phyloP scores from a whole-genome alignment of 1,140 invertebrate genomes.

The Penaeus vannamei region DNA sequence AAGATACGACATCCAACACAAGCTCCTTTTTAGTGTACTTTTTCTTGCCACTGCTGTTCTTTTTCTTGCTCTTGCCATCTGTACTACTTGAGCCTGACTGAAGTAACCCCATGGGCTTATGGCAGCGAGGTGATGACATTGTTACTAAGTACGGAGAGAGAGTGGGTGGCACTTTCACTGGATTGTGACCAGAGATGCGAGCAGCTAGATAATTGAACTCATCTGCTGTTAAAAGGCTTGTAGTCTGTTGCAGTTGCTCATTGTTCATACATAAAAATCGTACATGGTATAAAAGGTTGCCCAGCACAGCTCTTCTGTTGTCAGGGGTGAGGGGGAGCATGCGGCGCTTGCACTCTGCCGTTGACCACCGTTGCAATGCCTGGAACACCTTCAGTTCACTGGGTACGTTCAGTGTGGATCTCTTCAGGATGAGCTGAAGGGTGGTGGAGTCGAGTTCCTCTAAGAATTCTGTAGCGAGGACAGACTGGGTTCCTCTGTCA shows the following conservation, averaged over 20 bases:
- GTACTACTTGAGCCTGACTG: not conserved
- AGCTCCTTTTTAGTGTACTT: slow-evolving; percentile 59
- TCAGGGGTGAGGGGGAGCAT: slow-evolving; percentile 77
- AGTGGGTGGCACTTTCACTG: not conserved
- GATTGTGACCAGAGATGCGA: slow-evolving; percentile 6
- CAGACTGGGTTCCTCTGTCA: slow-evolving; percentile 77
- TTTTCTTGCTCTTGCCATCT: slow-evolving; percentile 32
- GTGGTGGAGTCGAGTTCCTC: slow-evolving; percentile 78
- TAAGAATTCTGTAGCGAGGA: slow-evolving; percentile 78
- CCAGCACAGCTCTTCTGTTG: slow-evolving; percentile 78
- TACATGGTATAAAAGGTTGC: slow-evolving; percentile 52
- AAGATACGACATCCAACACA: slow-evolving; percentile 55
- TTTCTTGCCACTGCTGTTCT: slow-evolving; percentile 52
- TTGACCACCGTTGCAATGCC: slow-evolving; percentile 79
- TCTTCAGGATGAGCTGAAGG: slow-evolving; percentile 76
- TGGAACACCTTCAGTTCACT: slow-evolving; percentile 76
- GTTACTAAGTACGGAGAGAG: slow-evolving; percentile 21
- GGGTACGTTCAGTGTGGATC: slow-evolving; percentile 76
- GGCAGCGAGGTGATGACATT: slow-evolving; percentile 42
- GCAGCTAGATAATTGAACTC: slow-evolving; percentile 48
- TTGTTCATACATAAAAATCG: slow-evolving; percentile 35
- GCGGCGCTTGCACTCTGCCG: slow-evolving; percentile 78
- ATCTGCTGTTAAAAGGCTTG: slow-evolving; percentile 25
- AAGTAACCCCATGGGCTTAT: not conserved
- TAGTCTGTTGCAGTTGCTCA: slow-evolving; percentile 43